Percentiles rank a stretch among this genome's conserved stretches.
phyloP scores from a whole-genome alignment of 2,797 vertebrate genomes.

The Characodon lateralis region DNA sequence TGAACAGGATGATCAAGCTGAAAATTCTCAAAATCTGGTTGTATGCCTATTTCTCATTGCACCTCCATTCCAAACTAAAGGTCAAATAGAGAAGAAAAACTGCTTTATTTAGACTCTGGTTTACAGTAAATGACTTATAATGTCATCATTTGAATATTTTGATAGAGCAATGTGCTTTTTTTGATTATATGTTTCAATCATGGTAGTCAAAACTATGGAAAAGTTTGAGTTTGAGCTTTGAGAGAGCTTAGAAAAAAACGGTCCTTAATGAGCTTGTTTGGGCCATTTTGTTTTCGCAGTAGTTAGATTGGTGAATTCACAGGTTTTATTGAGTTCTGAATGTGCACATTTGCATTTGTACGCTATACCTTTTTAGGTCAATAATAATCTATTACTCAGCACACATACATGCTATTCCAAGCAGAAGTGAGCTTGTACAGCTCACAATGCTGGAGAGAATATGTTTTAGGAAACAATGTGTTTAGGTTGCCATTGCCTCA shows the following conservation, averaged over 20 bases:
- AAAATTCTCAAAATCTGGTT: too few relatives aligned
- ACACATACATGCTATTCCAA: not conserved
- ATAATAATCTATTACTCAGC: not conserved
- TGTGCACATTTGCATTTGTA: not conserved
- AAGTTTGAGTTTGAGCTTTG: not conserved
- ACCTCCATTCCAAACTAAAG: not conserved
- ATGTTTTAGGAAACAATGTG: not conserved
- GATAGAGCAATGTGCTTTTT: not conserved
- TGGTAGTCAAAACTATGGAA: not conserved
- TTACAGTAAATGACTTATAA: not conserved
- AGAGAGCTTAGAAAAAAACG: not conserved
- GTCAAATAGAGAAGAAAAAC: not conserved
- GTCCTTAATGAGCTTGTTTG: not conserved
- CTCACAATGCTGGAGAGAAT: not conserved
- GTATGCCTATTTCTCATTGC: too few relatives aligned
- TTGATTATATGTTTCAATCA: not conserved
- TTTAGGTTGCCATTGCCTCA: not conserved
- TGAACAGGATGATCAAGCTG: too few relatives aligned
- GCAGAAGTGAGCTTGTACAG: not conserved
- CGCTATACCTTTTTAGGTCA: not conserved
- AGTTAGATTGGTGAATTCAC: not conserved
- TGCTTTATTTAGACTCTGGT: not conserved
- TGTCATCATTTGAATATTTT: not conserved
- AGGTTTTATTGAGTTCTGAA: not conserved
- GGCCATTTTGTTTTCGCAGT: not conserved